Evolutionary conservation across 2,797 vertebrate species (phyloP).

Genomic region (Coracias cyanogaster): DNA sequence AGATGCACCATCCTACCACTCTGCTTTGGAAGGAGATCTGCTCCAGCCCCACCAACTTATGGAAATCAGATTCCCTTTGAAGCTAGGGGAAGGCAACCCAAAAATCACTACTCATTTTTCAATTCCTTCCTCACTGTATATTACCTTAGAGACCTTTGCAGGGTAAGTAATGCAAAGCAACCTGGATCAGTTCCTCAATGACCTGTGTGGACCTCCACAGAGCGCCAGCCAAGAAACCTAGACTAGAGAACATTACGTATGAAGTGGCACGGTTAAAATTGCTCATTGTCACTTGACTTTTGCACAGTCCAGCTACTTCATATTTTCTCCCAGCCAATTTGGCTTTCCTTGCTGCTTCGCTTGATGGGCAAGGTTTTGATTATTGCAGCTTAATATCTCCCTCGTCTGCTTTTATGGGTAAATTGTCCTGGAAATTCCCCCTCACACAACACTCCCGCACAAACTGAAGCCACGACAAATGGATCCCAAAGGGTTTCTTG

Average conservation of each 20-base stretch:
- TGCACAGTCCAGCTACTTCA: not conserved
- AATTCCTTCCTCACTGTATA: not conserved
- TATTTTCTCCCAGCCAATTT: conserved; percentile 8
- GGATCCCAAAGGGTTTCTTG: not conserved
- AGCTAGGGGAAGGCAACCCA: not conserved
- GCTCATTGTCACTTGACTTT: not conserved
- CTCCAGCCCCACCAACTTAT: not conserved
- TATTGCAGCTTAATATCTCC: not conserved
- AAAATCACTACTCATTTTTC: not conserved
- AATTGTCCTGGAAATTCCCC: not conserved
- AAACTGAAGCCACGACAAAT: not conserved
- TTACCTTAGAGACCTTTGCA: not conserved
- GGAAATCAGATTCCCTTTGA: not conserved
- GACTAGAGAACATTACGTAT: not conserved
- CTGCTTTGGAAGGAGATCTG: not conserved
- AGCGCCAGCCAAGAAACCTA: not conserved
- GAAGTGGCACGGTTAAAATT: not conserved
- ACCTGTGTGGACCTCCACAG: not conserved
- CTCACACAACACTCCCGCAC: not conserved
- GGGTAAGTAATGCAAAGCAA: not conserved
- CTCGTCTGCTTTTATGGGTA: conserved; percentile 9
- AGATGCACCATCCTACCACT: not conserved
- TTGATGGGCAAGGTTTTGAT: not conserved
- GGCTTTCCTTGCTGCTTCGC: not conserved
- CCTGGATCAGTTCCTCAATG: not conserved